Evolutionary conservation across 2,888 invertebrate genomes (phyloP), one percentile per base, ranked within the genome.

Genomic region (Tetramorium bicarinatum): DNA sequence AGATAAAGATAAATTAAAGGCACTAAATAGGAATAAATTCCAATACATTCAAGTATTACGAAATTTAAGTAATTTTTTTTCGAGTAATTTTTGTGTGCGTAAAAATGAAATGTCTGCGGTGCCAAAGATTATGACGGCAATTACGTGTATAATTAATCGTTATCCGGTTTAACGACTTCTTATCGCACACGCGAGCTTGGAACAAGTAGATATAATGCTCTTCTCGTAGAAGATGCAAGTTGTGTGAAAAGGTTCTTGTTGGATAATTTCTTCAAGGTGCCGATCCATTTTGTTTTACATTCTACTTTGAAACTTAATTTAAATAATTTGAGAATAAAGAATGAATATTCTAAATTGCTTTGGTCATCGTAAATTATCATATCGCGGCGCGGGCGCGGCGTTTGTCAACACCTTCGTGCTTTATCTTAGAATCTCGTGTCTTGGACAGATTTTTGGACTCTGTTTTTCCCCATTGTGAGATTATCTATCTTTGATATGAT

Each of bases 151-250:
- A 49, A 67, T 34, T 29, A 67, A 67, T 67, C 29, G 67, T 49
- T 67, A 67, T 67, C 67, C 11, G 7, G 18, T 79, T 64, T 64
- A 82, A 66, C 71, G 77, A 87, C 69, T 66, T 62, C n/a, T 77
- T 89, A 86, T 88, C 87, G 52, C 66, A 11, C 2, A 29, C 18
- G 49, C 29, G 29, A 25, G 29, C 29, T 34, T 47, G 25, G 9
- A 18, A 21, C 8, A 47, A 9, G 21, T 7, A 80, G 84, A 88
- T 84, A 86, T 52, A 69, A 8, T 25, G 11, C 47, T 61, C 56
- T 71, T 64, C 34, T 54, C 21, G 3, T 13, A 3, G 15, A 15
- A 49, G 29, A 59, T 59, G 29, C 3, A 34, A 61, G 18, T 61
- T 38, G 34, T 34, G 18, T 9, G 15, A 61, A 38, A 61, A 59